Percentiles rank a stretch among this genome's conserved stretches.
phyloP scores from a whole-genome alignment of 2,888 invertebrate genomes.

The Nasonia oneida region DNA sequence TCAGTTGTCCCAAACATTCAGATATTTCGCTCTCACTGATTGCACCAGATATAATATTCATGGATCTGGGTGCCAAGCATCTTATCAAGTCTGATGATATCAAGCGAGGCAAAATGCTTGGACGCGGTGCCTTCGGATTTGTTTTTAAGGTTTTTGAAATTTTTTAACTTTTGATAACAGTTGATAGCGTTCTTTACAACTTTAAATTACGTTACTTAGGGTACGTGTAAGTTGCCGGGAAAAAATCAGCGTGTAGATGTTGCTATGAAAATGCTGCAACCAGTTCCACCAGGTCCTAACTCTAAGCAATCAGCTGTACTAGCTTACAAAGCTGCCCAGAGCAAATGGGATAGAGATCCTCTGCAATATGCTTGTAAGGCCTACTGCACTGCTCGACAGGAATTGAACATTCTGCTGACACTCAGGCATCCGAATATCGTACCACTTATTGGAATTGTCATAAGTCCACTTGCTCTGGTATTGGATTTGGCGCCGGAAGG shows the following conservation, averaged over 20 bases:
- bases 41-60: slow-evolving; percentile 96
- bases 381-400: slow-evolving; percentile 97
- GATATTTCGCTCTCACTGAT: slow-evolving; percentile 87
- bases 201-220: slow-evolving; percentile 72
- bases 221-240: slow-evolving; percentile 84
- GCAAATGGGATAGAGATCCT: slow-evolving; percentile 97
- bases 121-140: slow-evolving; percentile 99
- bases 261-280: slow-evolving; percentile 97
- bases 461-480: slow-evolving; percentile 92
- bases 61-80: slow-evolving; percentile 91
- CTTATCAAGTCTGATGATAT: slow-evolving; percentile 92
- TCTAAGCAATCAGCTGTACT: slow-evolving; percentile 84
- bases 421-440: slow-evolving; percentile 96
- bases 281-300: slow-evolving; percentile 91
- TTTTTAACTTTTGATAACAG: not conserved
- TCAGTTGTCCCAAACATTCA: slow-evolving; percentile 91
- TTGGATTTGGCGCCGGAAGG: slow-evolving; percentile 96
- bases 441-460: slow-evolving; percentile 93
- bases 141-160: slow-evolving; percentile 85
- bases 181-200: not conserved
- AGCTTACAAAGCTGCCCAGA: slow-evolving; percentile 83
- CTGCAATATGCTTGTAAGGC: slow-evolving; percentile 96
- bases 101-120: slow-evolving; percentile 87
- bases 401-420: slow-evolving; percentile 91
- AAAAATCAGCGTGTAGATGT: slow-evolving; percentile 84